Base-by-base conservation (phyloP, 2,888 invertebrate genomes). In the Drosophila hamatofila region DNA sequence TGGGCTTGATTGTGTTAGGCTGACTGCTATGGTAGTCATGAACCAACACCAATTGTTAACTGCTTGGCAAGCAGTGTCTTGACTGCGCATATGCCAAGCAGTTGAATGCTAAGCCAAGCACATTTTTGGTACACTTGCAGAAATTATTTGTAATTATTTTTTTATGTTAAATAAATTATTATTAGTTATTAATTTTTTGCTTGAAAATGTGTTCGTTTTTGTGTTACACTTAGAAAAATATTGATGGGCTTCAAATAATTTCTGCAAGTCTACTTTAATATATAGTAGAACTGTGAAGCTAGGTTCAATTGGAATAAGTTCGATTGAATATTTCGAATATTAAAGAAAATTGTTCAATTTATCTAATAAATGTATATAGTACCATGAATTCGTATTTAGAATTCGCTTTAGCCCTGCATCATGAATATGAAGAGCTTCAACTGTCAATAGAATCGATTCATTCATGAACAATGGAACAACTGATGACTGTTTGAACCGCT, bases 31-130 rank as follows among this genome's bases (percentile, higher is more conserved):
- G 37, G 8, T 35, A 72, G 58, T 39, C 39, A 3, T 21, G 2
- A 3, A 55, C 80, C 69, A 2, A 14, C 51, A 63, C 52, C 55
- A 48, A 11, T 8, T 7, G 2, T 7, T 0, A 51, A 78, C 85
- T 79, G 73, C 71, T 74, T 80, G 52, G 52, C 52, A 69, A 70
- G 73, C 69, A 80, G 72, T 61, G 3, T 2, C 0, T 4, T 16
- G 4, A 16, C 4, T 30, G 14, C 25, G 12, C 51, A 23, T 23
- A 1, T 49, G 61, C 46, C 27, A 54, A 54, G 33, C 12, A 67
- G 71, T 63, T 72, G 37, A 14, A 23, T 62, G 80, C 64, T 75
- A 46, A 39, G 21, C 62, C 61, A 68, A 27, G 35, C 71, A 27
- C 12, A 39, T 27, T 46, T 42, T 9, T 30, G 9, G 39, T 57